phyloP scores from a whole-genome alignment of 2,888 invertebrate species.

The Lasioglossum morio region DNA sequence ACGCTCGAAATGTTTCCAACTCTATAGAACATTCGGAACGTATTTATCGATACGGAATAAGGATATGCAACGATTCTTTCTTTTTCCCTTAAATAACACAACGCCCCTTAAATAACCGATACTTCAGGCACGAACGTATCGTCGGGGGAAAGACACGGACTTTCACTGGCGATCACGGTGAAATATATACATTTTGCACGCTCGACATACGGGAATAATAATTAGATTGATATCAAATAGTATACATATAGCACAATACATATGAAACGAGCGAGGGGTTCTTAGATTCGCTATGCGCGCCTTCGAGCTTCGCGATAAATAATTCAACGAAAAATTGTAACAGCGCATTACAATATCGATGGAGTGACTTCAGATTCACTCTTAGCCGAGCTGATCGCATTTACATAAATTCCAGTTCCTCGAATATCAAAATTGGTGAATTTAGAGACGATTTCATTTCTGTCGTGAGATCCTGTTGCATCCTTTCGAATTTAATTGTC shows the following conservation, averaged over 20 bases:
- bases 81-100: background rate
- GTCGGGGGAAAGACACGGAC: background rate
- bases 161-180: slow-evolving; percentile 21
- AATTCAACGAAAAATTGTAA: slow-evolving; percentile 37
- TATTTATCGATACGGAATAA: background rate
- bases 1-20: background rate
- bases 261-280: slow-evolving; percentile 1
- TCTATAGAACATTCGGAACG: no score
- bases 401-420: background rate
- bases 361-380: slow-evolving; percentile 9
- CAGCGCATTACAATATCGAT: background rate
- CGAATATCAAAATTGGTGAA: background rate
- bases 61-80: background rate
- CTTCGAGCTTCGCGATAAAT: slow-evolving; percentile 35
- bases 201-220: slow-evolving; percentile 17
- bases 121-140: background rate
- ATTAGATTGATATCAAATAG: slow-evolving; percentile 32
- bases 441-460: background rate
- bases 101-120: background rate
- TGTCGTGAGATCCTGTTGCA: background rate
- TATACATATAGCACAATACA: background rate
- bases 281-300: slow-evolving; percentile 44
- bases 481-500: background rate
- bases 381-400: background rate
- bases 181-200: background rate